Evolutionary conservation across 2,888 invertebrate species (phyloP).

Genomic region (Lycocerus yunnanus): DNA sequence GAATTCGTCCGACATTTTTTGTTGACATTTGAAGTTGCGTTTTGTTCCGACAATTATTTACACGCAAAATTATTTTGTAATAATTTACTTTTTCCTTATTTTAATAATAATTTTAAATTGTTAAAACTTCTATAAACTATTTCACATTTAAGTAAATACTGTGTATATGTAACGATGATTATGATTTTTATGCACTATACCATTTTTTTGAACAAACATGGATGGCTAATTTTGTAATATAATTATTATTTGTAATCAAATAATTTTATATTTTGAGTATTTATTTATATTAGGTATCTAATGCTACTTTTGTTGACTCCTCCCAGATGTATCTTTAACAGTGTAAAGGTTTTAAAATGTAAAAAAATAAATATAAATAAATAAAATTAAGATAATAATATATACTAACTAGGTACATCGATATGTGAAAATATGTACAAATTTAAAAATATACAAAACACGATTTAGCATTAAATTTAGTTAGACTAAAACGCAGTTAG

Average conservation of each 20-base stretch:
- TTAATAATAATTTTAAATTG: not conserved
- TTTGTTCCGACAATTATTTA: not conserved
- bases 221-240: conserved; percentile 27
- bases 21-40: not conserved
- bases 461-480: not conserved
- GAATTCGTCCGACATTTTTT: not conserved
- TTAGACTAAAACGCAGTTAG: not conserved
- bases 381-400: not conserved
- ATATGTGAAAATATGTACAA: conserved; percentile 39
- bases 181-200: conserved; percentile 27
- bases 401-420: conserved; percentile 24
- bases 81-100: not conserved
- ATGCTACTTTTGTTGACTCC: not conserved
- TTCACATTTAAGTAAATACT: conserved; percentile 28
- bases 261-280: conserved; percentile 14
- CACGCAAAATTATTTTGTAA: not conserved
- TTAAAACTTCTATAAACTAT: conserved; percentile 19
- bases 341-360: conserved; percentile 10
- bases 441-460: conserved; percentile 18
- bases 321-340: conserved; percentile 7
- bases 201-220: conserved; percentile 25
- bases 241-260: conserved; percentile 19
- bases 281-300: conserved; percentile 2
- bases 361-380: conserved; percentile 17
- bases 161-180: conserved; percentile 29